Evolutionary conservation across 2,888 invertebrate species (phyloP), one percentile per base, ranked within the genome.

Genomic region (Kuschelorhynchus macadamiae): DNA sequence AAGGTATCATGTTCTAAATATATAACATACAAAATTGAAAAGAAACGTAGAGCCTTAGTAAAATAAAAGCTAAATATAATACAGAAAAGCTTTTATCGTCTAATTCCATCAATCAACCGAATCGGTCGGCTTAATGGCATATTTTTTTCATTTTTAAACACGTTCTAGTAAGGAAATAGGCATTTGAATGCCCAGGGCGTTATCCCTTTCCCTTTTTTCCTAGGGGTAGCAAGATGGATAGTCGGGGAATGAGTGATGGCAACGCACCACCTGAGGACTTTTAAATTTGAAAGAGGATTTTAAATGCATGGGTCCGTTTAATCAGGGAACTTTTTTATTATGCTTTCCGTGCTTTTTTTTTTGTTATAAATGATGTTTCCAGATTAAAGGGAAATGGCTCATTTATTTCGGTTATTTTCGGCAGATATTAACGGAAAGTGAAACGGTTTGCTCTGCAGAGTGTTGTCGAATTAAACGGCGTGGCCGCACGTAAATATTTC

Each of bases 241-340:
- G 64, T 64, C 56, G 3, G 36, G 50, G 64, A 64, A 57, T 64
- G 64, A 64, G 57, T 57, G 64, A 64, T 64, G 64, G 56, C 50
- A 32, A 55, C 14, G 57, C 57, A 64, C 64, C 64, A 64, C 64
- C 64, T 64, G 64, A 64, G 64, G 64, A 64, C 64, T 64, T 64
- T 64, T 64, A 63, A 63, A 63, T 63, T 63, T 63, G 20, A 55
- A 53, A 47, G 55, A 55, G 57, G 60, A 49, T 60, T 53, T 44
- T 52, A 52, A 62, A 62, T 44, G 33, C 62, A 49, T 41, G 52
- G 30, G 41, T 18, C 41, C 32, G 36, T 47, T 62, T 62, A 62
- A 62, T 62, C 62, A 53, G 52, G 44, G 36, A 21, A 12, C 53
- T 33, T 25, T 63, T 63, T 55, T 55, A 62, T 62, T 56, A 53